Evolutionary conservation across 2,797 vertebrate species (phyloP).

Genomic region (Lepilemur septentrionalis): DNA sequence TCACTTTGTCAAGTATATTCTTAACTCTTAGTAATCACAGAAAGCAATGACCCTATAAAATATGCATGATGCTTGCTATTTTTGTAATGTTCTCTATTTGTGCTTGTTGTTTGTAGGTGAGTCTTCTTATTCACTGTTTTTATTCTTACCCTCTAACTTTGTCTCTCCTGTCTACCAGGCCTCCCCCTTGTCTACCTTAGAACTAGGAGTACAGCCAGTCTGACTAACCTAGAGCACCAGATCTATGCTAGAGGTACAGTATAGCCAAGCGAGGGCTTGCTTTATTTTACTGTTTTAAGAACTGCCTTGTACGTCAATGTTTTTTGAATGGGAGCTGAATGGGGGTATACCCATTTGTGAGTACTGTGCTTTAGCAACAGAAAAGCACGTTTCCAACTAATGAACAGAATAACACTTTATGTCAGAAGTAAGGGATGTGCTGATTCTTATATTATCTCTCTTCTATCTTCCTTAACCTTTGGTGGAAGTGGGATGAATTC

Average conservation of each 20-base stretch:
- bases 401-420: not conserved
- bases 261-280: slow-evolving; percentile 79
- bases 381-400: not conserved
- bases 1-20: not conserved
- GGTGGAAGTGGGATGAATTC: not conserved
- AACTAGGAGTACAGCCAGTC: slow-evolving; percentile 98
- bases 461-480: not conserved
- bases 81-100: not conserved
- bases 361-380: not conserved
- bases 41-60: not conserved
- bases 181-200: slow-evolving; percentile 97
- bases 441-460: not conserved
- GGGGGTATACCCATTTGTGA: not conserved
- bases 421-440: not conserved
- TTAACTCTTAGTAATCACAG: not conserved
- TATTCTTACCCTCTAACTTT: slow-evolving; percentile 85
- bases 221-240: slow-evolving; percentile 97
- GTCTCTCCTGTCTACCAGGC: slow-evolving; percentile 95
- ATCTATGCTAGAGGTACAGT: slow-evolving; percentile 97
- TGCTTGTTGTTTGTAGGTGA: slow-evolving; percentile 37
- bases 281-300: slow-evolving; percentile 53
- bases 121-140: slow-evolving; percentile 29
- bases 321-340: not conserved
- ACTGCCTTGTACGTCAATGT: slow-evolving; percentile 37
- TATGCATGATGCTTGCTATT: slow-evolving; percentile 38